Percentiles rank a stretch among this genome's conserved stretches.
Evolutionary conservation across 2,797 vertebrate species (phyloP).

Genomic region (Sparidentex hasta): DNA sequence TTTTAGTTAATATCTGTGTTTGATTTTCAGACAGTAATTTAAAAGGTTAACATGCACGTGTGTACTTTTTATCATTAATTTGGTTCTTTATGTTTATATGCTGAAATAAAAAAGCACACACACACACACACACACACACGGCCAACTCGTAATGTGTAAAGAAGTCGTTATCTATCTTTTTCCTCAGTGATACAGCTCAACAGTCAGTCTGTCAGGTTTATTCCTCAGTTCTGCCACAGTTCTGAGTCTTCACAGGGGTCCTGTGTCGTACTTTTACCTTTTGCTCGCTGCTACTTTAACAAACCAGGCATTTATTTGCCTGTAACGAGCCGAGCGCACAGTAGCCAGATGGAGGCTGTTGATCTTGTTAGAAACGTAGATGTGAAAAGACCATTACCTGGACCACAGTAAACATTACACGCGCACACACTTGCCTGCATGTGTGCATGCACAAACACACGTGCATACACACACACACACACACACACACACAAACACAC

Average conservation of each 20-base stretch:
- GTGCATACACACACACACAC: slow-evolving; percentile 11
- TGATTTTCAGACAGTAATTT: slow-evolving; percentile 27
- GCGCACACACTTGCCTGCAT: slow-evolving; percentile 13
- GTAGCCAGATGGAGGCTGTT: slow-evolving; percentile 86
- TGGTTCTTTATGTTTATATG: neutral
- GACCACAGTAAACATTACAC: slow-evolving; percentile 76
- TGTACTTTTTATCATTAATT: slow-evolving; percentile 7
- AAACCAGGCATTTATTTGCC: slow-evolving; percentile 78
- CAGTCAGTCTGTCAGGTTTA: slow-evolving; percentile 2
- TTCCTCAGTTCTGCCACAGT: neutral
- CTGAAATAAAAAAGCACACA: neutral
- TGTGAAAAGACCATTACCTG: slow-evolving; percentile 81
- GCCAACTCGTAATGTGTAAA: slow-evolving; percentile 7
- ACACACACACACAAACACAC: slow-evolving; percentile 15
- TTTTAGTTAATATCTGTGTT: neutral
- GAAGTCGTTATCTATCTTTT: slow-evolving; percentile 11
- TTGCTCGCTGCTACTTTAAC: slow-evolving; percentile 62
- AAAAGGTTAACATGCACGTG: slow-evolving; percentile 18
- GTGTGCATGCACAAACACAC: slow-evolving; percentile 24
- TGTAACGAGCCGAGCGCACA: slow-evolving; percentile 66
- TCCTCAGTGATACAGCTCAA: slow-evolving; percentile 7
- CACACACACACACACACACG: neutral
- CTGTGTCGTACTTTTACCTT: slow-evolving; percentile 24
- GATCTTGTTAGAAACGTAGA: slow-evolving; percentile 82
- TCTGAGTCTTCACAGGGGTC: neutral